Percentiles rank a stretch among this genome's conserved stretches.
These are phyloP conservation scores for Candidula unifasciata DNA, from an alignment of 2,888 invertebrate genomes.

Conservation along the genomic window DNA sequence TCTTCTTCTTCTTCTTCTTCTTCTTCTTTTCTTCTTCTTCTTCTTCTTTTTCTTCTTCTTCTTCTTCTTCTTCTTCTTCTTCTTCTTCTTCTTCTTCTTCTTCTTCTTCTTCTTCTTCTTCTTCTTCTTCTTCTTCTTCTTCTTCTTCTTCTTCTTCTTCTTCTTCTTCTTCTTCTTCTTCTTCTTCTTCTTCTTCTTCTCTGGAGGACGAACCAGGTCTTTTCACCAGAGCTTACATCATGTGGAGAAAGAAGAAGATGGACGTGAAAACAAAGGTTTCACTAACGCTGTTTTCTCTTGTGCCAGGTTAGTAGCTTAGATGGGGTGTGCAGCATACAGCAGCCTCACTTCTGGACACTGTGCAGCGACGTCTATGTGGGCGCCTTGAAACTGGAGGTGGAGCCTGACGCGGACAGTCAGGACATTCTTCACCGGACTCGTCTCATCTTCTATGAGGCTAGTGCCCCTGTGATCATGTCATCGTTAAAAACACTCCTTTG, in stretches of 20 bases:
- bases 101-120: neutral
- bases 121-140: neutral
- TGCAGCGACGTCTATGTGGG: constrained; percentile 96
- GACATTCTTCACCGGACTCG: constrained; percentile 95
- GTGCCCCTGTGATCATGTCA: neutral
- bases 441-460: constrained; percentile 91
- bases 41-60: neutral
- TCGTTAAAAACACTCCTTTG: too few species aligned
- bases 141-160: neutral
- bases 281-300: neutral
- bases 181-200: neutral
- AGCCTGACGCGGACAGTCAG: constrained; percentile 92
- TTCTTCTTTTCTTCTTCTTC: neutral
- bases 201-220: too few species aligned
- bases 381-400: constrained; percentile 94
- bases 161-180: neutral
- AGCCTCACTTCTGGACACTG: constrained; percentile 98
- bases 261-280: too few species aligned
- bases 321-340: constrained; percentile 96
- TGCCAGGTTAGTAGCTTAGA: constrained; percentile 85
- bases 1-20: neutral
- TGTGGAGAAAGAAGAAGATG: too few species aligned
- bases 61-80: neutral
- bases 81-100: neutral
- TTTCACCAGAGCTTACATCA: too few species aligned